phyloP scores from a whole-genome alignment of 2,797 vertebrate species.

The Gallirallus australis region DNA sequence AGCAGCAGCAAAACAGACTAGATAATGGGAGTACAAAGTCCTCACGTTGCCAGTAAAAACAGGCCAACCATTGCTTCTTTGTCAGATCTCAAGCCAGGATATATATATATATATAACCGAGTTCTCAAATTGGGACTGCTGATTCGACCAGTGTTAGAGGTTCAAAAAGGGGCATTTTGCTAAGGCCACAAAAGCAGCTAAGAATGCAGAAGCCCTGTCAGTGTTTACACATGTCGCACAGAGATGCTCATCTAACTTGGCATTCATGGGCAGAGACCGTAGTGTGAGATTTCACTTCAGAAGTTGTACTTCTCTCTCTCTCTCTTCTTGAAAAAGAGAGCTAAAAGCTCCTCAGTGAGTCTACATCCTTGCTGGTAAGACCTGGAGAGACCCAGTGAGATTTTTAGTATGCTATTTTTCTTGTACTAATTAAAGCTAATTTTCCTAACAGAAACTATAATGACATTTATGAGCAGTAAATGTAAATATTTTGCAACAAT shows the following conservation, averaged over 20 bases:
- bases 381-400: neutral
- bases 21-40: neutral
- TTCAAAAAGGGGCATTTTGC: neutral
- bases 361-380: neutral
- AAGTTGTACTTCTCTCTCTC: neutral
- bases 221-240: neutral
- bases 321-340: neutral
- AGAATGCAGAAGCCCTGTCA: neutral
- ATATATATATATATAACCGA: neutral
- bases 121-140: neutral
- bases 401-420: neutral
- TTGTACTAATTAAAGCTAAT: neutral
- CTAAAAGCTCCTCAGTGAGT: neutral
- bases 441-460: neutral
- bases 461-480: neutral
- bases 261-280: neutral
- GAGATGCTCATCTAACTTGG: neutral
- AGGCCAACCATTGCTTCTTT: conserved; percentile 6
- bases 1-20: neutral
- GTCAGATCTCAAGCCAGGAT: neutral
- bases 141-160: neutral
- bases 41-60: neutral
- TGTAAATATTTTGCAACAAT: neutral
- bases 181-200: neutral
- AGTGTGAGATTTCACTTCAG: neutral